Percentiles rank a stretch among this genome's conserved stretches.
Conservation (phyloP, 2,113 vertebrate genomes). For the Zootoca vivipara region DNA sequence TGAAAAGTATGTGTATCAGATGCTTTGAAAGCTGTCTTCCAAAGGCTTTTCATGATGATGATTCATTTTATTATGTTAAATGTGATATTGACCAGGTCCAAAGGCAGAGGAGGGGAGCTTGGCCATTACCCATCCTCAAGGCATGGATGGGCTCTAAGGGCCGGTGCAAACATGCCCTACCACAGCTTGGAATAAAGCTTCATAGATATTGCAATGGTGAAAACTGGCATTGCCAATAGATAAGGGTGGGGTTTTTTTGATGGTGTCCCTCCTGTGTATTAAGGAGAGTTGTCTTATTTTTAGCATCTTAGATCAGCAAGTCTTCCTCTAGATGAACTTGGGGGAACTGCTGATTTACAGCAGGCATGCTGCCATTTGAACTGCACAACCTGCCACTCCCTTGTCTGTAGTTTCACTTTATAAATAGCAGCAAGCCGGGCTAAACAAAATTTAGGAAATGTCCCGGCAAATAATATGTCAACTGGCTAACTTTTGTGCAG, state of each 20-base stretch:
- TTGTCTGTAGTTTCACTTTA: conserved; percentile 26
- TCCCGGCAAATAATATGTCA: not conserved
- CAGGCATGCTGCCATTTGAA: conserved; percentile 41
- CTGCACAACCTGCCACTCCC: conserved; percentile 15
- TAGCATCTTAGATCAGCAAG: conserved; percentile 51
- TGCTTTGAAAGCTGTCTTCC: conserved; percentile 4
- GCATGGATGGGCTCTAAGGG: not conserved
- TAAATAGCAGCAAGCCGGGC: conserved; percentile 14
- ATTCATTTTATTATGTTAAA: not conserved
- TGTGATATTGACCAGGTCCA: not conserved
- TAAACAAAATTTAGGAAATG: conserved; percentile 18
- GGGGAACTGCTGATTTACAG: conserved; percentile 40
- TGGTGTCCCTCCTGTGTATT: conserved; percentile 10
- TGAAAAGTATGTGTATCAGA: not conserved
- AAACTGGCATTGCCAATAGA: conserved; percentile 30
- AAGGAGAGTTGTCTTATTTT: conserved; percentile 51
- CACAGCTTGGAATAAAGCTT: not conserved
- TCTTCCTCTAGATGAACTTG: conserved; percentile 47
- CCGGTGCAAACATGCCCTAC: not conserved
- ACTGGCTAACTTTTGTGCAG: not conserved
- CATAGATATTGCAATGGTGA: not conserved
- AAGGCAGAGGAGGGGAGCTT: not conserved
- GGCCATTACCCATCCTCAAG: not conserved
- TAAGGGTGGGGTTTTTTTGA: conserved; percentile 6
- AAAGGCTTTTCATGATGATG: not conserved